Base-by-base conservation (phyloP, 2,888 invertebrate species). In the Hecatera dysodea region DNA sequence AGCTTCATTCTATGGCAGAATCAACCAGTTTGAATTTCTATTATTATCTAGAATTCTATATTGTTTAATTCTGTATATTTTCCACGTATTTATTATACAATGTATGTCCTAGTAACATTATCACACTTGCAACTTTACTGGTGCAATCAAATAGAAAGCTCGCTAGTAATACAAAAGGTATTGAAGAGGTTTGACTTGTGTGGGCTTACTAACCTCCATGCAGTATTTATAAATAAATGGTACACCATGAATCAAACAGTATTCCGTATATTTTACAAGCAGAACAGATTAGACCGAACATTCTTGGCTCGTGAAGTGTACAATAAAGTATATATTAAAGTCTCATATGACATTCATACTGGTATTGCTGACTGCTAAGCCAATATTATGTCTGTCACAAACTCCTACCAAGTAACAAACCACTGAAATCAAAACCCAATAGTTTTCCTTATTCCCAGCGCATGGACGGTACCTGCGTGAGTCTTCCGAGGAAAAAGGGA, bases 11-110 rank as follows among this genome's bases (percentile, higher is more conserved):
- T 5, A n/a, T n/a, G 17, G 5, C n/a, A 33, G 17, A 50, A 50
- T 71, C 42, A 33, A 42, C 39, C 19, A 27, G 72, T 72, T 53
- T 24, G 44, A 61, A 42, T 59, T 42, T 42, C 50, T 33, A 50
- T 2, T 50, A 19, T 24, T 3, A 19, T 42, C 1, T 42, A 12
- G 39, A 42, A 59, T 71, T 59, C 6, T 17, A n/a, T 50, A 36
- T 48, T 22, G 4, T 15, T 56, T 36, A 55, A 33, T 29, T 33
- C n/a, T n/a, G n/a, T 52, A 52, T 52, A 15, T 22, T 24, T 0
- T 24, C 7, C 8, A 17, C 7, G 17, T 27, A 52, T 52, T 39
- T 15, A n/a, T 33, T 12, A n/a, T n/a, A n/a, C n/a, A n/a, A 2
- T 33, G 33, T 53, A n/a, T n/a, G 33, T 33, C n/a, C n/a, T n/a